Percentiles rank a stretch among this genome's conserved stretches.
phyloP scores from a whole-genome alignment of 2,888 invertebrate species.

The Microctonus brassicae region DNA sequence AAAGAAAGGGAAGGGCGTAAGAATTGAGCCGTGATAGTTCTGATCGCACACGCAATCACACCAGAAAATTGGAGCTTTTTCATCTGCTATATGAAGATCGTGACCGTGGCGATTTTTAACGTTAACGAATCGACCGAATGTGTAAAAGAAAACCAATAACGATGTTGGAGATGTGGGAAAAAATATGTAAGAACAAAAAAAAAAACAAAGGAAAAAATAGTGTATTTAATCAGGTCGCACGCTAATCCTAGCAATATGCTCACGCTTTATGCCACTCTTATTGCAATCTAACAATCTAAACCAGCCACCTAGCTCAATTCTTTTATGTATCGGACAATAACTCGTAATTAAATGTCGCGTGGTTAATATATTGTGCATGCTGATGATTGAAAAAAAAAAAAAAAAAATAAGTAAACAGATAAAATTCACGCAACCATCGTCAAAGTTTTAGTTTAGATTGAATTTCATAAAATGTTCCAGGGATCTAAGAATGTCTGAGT shows the following conservation, averaged over 20 bases:
- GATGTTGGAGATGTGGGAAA: too few relatives aligned
- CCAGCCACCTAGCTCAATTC: neutral
- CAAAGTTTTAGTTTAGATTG: conserved; percentile 51
- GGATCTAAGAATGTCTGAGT: neutral
- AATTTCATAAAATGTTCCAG: conserved; percentile 57
- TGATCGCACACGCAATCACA: conserved; percentile 53
- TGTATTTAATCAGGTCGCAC: conserved; percentile 45
- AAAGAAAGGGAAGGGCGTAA: conserved; percentile 34
- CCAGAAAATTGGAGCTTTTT: conserved; percentile 47
- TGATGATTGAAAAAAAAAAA: neutral
- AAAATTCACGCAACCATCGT: neutral
- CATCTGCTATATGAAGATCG: conserved; percentile 7
- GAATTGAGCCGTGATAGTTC: conserved; percentile 24
- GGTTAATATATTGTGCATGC: neutral
- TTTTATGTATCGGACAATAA: neutral
- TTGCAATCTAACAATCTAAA: conserved; percentile 8
- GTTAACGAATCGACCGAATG: neutral
- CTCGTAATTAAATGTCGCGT: conserved; percentile 1
- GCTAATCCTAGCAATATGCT: conserved; percentile 39
- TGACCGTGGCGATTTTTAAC: conserved; percentile 3
- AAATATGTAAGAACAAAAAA: conserved; percentile 15
- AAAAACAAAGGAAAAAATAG: conserved; percentile 29
- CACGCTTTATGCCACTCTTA: conserved; percentile 21
- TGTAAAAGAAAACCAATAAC: neutral
- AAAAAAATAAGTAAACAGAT: neutral